phyloP scores from a whole-genome alignment of 2,113 vertebrate genomes.

The Podilymbus podiceps region DNA sequence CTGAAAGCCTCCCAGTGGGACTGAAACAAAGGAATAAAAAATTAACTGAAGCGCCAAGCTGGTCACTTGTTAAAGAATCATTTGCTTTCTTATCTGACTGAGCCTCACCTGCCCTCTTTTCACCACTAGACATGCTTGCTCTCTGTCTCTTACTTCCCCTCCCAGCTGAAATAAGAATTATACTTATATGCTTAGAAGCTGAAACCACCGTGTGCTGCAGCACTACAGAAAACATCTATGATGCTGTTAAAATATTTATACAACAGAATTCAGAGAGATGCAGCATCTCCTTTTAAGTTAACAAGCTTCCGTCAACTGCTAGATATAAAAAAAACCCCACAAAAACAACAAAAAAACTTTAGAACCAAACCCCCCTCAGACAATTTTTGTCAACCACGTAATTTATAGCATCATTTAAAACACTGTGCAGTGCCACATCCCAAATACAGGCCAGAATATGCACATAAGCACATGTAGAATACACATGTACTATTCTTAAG shows the following conservation, averaged over 20 bases:
- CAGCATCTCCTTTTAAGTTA: conserved; percentile 51
- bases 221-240: conserved; percentile 18
- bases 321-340: not conserved
- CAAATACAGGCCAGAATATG: not conserved
- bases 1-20: not conserved
- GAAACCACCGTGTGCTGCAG: not conserved
- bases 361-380: not conserved
- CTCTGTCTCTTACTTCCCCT: not conserved
- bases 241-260: conserved; percentile 63
- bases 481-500: not conserved
- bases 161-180: not conserved
- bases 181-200: not conserved
- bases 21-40: conserved; percentile 26
- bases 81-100: conserved; percentile 2
- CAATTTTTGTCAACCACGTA: not conserved
- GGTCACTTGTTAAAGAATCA: conserved; percentile 14
- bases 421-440: not conserved
- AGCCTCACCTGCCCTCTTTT: not conserved
- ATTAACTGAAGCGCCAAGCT: not conserved
- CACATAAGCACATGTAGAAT: not conserved
- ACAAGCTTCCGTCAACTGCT: conserved; percentile 32
- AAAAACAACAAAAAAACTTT: not conserved
- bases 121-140: not conserved
- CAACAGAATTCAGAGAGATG: conserved; percentile 18
- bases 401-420: conserved; percentile 16